Evolutionary conservation across 2,113 vertebrate species (phyloP).

Genomic region (Eira barbara): DNA sequence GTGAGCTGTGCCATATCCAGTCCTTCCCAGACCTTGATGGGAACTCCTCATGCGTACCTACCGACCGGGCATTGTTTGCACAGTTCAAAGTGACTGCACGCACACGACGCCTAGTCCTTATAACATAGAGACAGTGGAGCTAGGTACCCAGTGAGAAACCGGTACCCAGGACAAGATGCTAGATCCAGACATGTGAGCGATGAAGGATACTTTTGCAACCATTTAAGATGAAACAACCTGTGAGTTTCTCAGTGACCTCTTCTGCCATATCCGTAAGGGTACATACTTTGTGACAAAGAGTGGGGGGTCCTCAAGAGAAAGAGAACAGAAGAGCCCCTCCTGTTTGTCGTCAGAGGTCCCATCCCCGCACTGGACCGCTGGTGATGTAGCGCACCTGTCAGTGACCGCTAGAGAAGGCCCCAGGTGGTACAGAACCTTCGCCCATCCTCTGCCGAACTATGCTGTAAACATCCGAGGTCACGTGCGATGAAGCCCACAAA

Average conservation of each 20-base stretch:
- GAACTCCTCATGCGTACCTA: background rate
- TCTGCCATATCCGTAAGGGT: background rate
- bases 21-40: background rate
- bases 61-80: too few relatives aligned
- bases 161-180: background rate
- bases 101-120: background rate
- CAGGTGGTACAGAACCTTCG: rapidly evolving
- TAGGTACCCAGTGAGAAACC: background rate
- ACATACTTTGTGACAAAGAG: background rate
- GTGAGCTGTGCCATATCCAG: background rate
- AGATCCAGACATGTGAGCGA: background rate
- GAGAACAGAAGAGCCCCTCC: background rate
- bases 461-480: background rate
- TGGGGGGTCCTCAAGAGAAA: background rate
- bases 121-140: background rate
- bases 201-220: background rate
- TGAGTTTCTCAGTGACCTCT: background rate
- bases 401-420: background rate
- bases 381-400: background rate
- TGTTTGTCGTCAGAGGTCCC: background rate
- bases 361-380: background rate
- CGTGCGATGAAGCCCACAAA: background rate
- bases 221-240: background rate
- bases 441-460: background rate
- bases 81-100: background rate